These are phyloP conservation scores for Liolophura sinensis DNA, from an alignment of 1,140 invertebrate species.

Conservation along the genomic window DNA sequence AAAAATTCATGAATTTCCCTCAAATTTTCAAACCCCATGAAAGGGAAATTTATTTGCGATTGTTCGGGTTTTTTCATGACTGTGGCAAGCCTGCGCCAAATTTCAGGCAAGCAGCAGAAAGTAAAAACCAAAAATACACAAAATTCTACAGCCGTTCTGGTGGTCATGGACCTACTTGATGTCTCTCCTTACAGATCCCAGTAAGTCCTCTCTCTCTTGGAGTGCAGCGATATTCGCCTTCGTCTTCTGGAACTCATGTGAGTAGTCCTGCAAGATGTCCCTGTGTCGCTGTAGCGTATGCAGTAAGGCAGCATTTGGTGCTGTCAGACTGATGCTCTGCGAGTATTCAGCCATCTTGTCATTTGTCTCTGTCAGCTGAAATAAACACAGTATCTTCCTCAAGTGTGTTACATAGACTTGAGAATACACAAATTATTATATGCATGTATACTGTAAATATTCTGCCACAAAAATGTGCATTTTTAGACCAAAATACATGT, in stretches of 20 bases:
- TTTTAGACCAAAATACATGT: too few relatives aligned
- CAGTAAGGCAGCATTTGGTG: conserved; percentile 69
- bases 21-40: too few relatives aligned
- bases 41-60: too few relatives aligned
- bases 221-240: conserved; percentile 82
- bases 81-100: too few relatives aligned
- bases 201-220: conserved; percentile 83
- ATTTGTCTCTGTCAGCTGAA: conserved; percentile 81
- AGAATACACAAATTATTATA: background rate
- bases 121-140: too few relatives aligned
- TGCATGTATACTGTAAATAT: background rate
- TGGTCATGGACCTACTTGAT: conserved; percentile 64
- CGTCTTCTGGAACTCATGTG: conserved; percentile 91
- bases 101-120: too few relatives aligned
- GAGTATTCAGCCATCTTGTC: conserved; percentile 81
- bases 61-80: too few relatives aligned
- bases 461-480: background rate
- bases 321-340: conserved; percentile 59
- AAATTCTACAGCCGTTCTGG: too few relatives aligned
- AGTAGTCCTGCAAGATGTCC: conserved; percentile 93
- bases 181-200: conserved; percentile 67
- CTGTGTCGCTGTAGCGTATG: conserved; percentile 93
- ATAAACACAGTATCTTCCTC: conserved; percentile 24
- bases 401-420: background rate
- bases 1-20: too few relatives aligned